Evolutionary conservation across 2,797 vertebrate genomes (phyloP).

Genomic region (Etheostoma nigrum): DNA sequence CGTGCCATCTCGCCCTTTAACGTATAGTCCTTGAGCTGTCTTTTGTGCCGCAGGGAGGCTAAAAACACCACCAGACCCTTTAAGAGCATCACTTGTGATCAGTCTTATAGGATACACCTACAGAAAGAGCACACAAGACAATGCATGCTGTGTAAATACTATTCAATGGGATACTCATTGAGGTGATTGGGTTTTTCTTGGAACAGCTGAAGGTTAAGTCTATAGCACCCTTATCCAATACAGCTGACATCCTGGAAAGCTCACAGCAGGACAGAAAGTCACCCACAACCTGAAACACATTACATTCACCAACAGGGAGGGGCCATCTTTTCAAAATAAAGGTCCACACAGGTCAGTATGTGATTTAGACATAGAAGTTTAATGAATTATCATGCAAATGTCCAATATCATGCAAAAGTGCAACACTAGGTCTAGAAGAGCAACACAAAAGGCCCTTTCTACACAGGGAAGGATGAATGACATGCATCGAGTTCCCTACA

Average conservation of each 20-base stretch:
- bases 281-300: background rate
- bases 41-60: constrained; percentile 4
- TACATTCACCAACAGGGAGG: background rate
- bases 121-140: background rate
- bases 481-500: background rate
- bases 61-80: constrained; percentile 16
- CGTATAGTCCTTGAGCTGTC: constrained; percentile 30
- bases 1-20: constrained; percentile 30
- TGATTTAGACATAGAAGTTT: background rate
- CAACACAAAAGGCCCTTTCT: too few relatives aligned
- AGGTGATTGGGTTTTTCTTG: constrained; percentile 6
- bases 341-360: background rate
- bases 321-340: constrained; percentile 12
- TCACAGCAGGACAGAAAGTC: background rate
- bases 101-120: constrained; percentile 4
- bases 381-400: background rate
- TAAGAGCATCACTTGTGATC: constrained; percentile 12
- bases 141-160: background rate
- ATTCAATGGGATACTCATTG: background rate
- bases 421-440: too few relatives aligned
- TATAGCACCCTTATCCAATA: background rate
- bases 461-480: background rate
- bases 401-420: too few relatives aligned
- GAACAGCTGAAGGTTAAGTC: constrained; percentile 1
- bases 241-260: background rate